Base-by-base conservation (phyloP, 2,113 vertebrate species). In the Morone saxatilis region DNA sequence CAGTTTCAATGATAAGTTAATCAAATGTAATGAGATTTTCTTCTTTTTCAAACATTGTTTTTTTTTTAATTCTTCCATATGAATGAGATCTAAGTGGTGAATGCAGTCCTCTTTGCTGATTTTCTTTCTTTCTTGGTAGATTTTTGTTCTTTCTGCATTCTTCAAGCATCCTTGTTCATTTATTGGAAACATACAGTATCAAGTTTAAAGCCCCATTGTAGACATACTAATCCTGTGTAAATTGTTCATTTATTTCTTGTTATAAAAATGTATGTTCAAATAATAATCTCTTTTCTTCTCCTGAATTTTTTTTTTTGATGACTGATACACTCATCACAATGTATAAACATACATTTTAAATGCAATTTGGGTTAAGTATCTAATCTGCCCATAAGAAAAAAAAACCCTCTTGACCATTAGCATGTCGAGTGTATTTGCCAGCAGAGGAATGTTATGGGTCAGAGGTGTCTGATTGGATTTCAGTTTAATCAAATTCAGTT, bases 1-100 rank as follows among this genome's bases (percentile, higher is more conserved):
- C 10, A 12, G 43, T 71, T 88, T 76, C 48, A 57, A 4, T 57
- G 80, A 89, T 80, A 80, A 68, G 51, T 79, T 87, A 59, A 86
- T 83, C 50, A 72, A 70, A 83, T 65, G 50, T 17, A 31, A 50
- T 82, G 62, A 10, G 22, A 56, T 60, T 59, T 54, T 36, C 40
- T 25, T 43, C 11, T 31, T 71, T 17, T 78, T 54, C 5, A 43
- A 16, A 48, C 2, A 43, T 63, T 40, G 20, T 4, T 45, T 22
- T 63, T 76, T 83, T n/a, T 31, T 80, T 19, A 51, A 4, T 53
- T 41, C 45, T 45, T 38, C 48, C 8, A 14, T 5, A 63, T 5
- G 31, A 19, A 62, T 51, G 4, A 65, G 31, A 25, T 40, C 38
- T 56, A 20, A n/a, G 25, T 1, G 13, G 8, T 59, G 8, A 47